phyloP scores from a whole-genome alignment of 2,888 invertebrate genomes.

The Girardia tigrina region DNA sequence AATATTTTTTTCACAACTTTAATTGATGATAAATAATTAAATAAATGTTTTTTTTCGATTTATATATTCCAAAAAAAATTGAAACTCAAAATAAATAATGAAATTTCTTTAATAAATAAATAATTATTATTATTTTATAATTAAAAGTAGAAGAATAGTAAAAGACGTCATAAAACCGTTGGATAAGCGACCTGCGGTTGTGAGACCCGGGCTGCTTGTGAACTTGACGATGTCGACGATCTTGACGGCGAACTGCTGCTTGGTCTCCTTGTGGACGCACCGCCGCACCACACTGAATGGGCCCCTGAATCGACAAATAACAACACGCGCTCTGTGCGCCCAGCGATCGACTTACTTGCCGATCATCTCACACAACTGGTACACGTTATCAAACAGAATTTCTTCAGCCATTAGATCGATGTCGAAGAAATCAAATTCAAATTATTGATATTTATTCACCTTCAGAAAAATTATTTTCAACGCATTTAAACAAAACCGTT shows the following conservation, averaged over 20 bases:
- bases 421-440: neutral
- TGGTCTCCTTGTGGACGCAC: slow-evolving; percentile 82
- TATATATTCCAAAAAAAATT: too few species aligned
- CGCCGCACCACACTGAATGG: slow-evolving; percentile 87
- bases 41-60: too few species aligned
- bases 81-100: too few species aligned
- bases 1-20: too few species aligned
- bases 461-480: neutral
- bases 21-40: too few species aligned
- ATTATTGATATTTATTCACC: neutral
- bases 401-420: slow-evolving; percentile 7
- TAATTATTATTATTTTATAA: too few species aligned
- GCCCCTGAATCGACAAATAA: slow-evolving; percentile 53
- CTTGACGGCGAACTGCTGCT: slow-evolving; percentile 90
- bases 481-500: neutral
- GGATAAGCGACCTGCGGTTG: slow-evolving; percentile 93
- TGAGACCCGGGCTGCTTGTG: slow-evolving; percentile 84
- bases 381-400: slow-evolving; percentile 13
- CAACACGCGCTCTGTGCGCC: neutral
- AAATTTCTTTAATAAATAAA: too few species aligned
- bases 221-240: slow-evolving; percentile 94
- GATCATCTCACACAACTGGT: slow-evolving; percentile 5
- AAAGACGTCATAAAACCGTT: too few species aligned
- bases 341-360: neutral
- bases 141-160: too few species aligned